Conservation (phyloP, 2,888 invertebrate genomes). For the Periphyllus acericola region DNA sequence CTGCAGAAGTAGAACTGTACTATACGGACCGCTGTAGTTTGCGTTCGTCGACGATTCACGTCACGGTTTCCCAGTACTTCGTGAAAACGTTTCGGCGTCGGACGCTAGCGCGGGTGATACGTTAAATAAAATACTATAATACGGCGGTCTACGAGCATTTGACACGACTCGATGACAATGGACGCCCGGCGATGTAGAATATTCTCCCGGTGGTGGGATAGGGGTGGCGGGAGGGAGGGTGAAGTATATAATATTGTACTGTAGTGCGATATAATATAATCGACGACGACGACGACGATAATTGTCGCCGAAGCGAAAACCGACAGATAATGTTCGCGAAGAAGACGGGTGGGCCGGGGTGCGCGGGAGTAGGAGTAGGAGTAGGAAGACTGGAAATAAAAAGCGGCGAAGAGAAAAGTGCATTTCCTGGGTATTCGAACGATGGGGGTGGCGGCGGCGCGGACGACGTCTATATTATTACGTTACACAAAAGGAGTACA, state of each 20-base stretch:
- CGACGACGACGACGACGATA: not conserved
- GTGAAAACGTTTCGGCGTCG: too few species aligned
- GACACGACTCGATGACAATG: not conserved
- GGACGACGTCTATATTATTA: not conserved
- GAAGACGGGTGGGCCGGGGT: not conserved
- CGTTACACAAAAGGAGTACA: slow-evolving; percentile 8
- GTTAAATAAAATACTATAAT: too few species aligned
- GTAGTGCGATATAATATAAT: not conserved
- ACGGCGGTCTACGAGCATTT: not conserved
- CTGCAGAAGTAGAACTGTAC: too few species aligned
- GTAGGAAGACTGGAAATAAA: not conserved
- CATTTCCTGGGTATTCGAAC: not conserved
- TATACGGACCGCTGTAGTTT: too few species aligned
- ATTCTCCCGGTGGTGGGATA: not conserved
- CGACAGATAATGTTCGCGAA: slow-evolving; percentile 24
- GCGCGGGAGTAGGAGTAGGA: not conserved
- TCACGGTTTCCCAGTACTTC: too few species aligned
- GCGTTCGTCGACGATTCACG: too few species aligned
- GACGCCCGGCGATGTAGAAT: not conserved
- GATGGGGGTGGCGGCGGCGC: not conserved
- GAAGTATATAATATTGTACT: not conserved
- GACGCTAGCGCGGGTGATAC: too few species aligned
- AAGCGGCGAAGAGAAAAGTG: slow-evolving; percentile 22
- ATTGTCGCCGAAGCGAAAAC: slow-evolving; percentile 47
- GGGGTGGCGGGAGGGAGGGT: too few species aligned